Percentiles rank a stretch among this genome's conserved stretches.
These are phyloP conservation scores for Paraplagusia blochii DNA, from an alignment of 2,113 vertebrate species.

Conservation along the genomic window DNA sequence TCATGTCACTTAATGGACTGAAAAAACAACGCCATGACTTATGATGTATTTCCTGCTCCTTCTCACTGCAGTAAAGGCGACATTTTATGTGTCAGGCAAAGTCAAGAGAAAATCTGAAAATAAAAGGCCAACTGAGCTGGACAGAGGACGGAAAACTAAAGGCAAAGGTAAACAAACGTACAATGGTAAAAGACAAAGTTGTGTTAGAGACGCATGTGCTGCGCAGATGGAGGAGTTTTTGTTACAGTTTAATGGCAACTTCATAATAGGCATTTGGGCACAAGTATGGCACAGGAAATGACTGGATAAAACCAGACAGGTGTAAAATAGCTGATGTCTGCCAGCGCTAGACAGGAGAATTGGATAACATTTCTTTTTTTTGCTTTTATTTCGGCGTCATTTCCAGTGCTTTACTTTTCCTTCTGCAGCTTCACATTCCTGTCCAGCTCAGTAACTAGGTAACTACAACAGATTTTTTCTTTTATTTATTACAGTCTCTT, in stretches of 20 bases:
- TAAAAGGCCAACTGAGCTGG: conserved; percentile 5
- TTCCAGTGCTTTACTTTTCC: background rate
- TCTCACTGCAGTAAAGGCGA: too few relatives aligned
- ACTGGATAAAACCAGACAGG: conserved; percentile 15
- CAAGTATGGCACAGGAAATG: conserved; percentile 6
- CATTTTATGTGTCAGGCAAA: too few relatives aligned
- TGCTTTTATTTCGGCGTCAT: background rate
- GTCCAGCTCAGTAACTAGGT: background rate
- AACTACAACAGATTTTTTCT: background rate
- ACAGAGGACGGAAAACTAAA: conserved; percentile 16
- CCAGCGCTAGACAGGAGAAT: conserved; percentile 24
- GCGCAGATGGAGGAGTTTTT: conserved; percentile 58
- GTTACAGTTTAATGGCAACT: conserved; percentile 1
- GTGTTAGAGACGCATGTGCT: conserved; percentile 59
- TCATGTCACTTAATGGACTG: too few relatives aligned
- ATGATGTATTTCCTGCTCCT: too few relatives aligned
- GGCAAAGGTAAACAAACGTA: conserved; percentile 26
- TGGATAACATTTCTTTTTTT: conserved; percentile 9
- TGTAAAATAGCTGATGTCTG: conserved; percentile 4
- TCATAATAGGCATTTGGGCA: conserved; percentile 14
- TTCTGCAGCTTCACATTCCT: background rate
- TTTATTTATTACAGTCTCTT: background rate
- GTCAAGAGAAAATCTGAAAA: conserved; percentile 20
- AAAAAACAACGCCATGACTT: too few relatives aligned
- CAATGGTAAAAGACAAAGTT: conserved; percentile 51